phyloP scores from a whole-genome alignment of 2,888 invertebrate species.

The Sabatieria punctata region DNA sequence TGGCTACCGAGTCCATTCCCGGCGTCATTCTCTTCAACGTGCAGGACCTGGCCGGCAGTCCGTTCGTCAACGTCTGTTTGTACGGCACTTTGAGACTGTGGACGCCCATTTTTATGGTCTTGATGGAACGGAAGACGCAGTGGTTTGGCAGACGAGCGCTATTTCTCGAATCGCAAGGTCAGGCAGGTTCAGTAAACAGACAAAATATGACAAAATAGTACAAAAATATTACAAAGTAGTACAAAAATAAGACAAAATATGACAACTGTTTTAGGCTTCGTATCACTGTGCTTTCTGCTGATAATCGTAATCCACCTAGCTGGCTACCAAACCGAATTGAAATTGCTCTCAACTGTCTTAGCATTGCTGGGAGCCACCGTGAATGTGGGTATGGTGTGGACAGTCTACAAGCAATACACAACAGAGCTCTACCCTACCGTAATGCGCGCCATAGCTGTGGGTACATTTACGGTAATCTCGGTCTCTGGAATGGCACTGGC shows the following conservation, averaged over 20 bases:
- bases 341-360: conserved; percentile 7
- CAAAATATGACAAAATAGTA: no score
- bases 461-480: conserved; percentile 10
- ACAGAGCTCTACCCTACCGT: conserved; percentile 18
- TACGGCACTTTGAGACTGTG: conserved; percentile 16
- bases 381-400: conserved; percentile 17
- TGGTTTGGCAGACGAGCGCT: conserved; percentile 15
- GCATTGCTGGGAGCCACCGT: conserved; percentile 14
- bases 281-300: not conserved
- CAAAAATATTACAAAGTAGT: no score
- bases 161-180: conserved; percentile 13
- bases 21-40: conserved; percentile 11
- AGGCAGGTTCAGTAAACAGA: not conserved
- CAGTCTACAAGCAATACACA: conserved; percentile 18
- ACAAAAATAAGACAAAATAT: no score
- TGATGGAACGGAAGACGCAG: conserved; percentile 11
- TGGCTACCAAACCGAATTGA: not conserved
- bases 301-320: not conserved
- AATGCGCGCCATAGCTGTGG: conserved; percentile 14
- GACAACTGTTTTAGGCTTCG: not conserved
- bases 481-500: conserved; percentile 15
- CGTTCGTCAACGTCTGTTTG: conserved; percentile 17
- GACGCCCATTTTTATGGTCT: conserved; percentile 16
- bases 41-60: conserved; percentile 14
- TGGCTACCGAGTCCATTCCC: conserved; percentile 14